These are phyloP conservation scores for Phocides pigmalion DNA, from an alignment of 1,140 invertebrate species.

Conservation along the genomic window DNA sequence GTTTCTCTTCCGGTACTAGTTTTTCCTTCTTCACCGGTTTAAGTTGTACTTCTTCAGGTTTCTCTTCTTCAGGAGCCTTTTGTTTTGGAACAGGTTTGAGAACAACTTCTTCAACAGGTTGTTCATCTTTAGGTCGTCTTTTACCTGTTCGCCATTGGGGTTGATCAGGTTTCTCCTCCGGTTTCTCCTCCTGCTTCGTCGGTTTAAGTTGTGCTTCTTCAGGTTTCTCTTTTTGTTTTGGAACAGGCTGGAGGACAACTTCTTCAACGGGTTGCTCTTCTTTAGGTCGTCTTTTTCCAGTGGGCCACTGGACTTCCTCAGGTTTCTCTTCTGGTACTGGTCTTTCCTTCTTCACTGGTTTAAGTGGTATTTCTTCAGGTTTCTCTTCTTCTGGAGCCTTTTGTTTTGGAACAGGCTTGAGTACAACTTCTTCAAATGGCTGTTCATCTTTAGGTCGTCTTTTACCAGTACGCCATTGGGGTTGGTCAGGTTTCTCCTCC, in stretches of 20 bases:
- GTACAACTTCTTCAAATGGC: constrained; percentile 38
- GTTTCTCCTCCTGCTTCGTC: constrained; percentile 35
- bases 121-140: constrained; percentile 45
- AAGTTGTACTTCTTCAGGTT: no score
- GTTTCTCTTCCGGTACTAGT: constrained; percentile 16
- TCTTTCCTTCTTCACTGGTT: no score
- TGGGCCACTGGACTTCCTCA: no score
- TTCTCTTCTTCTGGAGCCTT: constrained; percentile 45
- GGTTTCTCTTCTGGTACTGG: no score
- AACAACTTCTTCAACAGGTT: constrained; percentile 46
- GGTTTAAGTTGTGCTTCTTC: constrained; percentile 43
- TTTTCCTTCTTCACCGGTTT: constrained; percentile 38
- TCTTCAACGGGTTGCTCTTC: no score
- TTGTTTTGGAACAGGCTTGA: constrained; percentile 41
- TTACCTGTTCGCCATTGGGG: constrained; percentile 44
- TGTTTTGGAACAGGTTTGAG: constrained; percentile 36
- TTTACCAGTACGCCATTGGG: constrained; percentile 31
- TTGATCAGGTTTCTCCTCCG: constrained; percentile 38
- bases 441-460: constrained; percentile 57
- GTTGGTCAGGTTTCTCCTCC: constrained; percentile 32
- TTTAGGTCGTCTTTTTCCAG: no score
- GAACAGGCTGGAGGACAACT: no score
- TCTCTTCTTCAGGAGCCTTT: no score
- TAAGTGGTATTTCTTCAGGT: constrained; percentile 50
- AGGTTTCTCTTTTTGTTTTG: constrained; percentile 34